phyloP scores from a whole-genome alignment of 2,888 invertebrate species.

The Troilus luridus region DNA sequence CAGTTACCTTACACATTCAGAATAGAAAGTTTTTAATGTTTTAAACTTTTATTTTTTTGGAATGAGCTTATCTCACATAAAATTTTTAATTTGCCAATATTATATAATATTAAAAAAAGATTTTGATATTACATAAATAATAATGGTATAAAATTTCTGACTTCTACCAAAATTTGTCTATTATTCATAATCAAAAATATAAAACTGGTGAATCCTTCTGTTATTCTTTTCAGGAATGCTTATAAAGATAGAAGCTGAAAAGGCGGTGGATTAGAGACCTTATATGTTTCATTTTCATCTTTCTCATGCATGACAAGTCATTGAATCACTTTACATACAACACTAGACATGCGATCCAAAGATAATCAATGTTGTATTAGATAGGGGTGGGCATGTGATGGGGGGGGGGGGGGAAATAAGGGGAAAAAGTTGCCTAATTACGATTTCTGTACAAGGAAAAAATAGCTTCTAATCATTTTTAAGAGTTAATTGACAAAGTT shows the following conservation, averaged over 20 bases:
- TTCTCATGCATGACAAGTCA: too few relatives aligned
- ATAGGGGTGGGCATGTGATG: too few relatives aligned
- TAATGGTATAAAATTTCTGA: not conserved
- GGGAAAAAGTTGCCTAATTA: not conserved
- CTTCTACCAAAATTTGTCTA: not conserved
- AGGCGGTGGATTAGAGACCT: too few relatives aligned
- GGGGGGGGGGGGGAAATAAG: too few relatives aligned
- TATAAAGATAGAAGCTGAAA: too few relatives aligned
- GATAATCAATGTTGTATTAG: too few relatives aligned
- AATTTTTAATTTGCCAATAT: not conserved
- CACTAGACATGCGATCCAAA: too few relatives aligned
- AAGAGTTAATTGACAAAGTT: not conserved
- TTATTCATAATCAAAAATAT: not conserved
- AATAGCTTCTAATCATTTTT: not conserved
- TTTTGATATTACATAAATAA: not conserved
- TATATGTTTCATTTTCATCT: too few relatives aligned
- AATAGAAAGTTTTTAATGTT: not conserved
- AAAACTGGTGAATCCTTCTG: not conserved
- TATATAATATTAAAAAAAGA: not conserved
- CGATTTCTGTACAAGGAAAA: not conserved
- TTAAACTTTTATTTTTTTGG: not conserved
- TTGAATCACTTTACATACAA: too few relatives aligned
- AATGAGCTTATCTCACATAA: not conserved
- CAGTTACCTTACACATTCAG: not conserved
- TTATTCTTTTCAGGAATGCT: not conserved